These are phyloP conservation scores for Ptychoptera albimana DNA, from an alignment of 2,888 invertebrate genomes.

Conservation along the genomic window DNA sequence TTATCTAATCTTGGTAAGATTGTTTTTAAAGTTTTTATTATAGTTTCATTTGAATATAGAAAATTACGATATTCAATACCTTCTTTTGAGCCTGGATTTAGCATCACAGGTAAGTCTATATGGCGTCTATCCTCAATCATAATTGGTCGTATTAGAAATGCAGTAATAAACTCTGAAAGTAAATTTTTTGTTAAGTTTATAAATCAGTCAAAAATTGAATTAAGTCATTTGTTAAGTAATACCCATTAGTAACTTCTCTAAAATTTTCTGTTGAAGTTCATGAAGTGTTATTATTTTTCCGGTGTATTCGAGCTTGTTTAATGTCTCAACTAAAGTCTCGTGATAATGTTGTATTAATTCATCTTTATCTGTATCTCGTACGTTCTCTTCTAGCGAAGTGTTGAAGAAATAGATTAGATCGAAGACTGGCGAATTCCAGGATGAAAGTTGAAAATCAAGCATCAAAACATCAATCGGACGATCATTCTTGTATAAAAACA, in stretches of 20 bases:
- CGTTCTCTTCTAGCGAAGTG: conserved; percentile 21
- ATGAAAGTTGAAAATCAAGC: conserved; percentile 10
- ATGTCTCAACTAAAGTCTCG: conserved; percentile 16
- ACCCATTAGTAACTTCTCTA: conserved; percentile 16
- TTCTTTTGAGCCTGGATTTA: too few species aligned
- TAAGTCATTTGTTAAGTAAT: background rate
- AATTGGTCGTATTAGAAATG: conserved; percentile 23
- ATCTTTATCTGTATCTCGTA: conserved; percentile 21
- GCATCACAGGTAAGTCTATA: too few species aligned
- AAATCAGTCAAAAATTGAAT: background rate
- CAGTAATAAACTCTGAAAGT: conserved; percentile 20
- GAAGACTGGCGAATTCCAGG: conserved; percentile 8
- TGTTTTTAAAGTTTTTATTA: too few species aligned
- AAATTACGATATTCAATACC: too few species aligned
- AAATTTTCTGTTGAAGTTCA: conserved; percentile 19
- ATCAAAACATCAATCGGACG: conserved; percentile 4
- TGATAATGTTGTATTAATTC: conserved; percentile 24
- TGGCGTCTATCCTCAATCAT: conserved; percentile 14
- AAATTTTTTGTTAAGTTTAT: background rate
- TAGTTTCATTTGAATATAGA: too few species aligned
- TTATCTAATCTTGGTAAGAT: too few species aligned
- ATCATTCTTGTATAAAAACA: conserved; percentile 19
- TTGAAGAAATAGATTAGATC: conserved; percentile 17
- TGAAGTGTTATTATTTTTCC: conserved; percentile 21
- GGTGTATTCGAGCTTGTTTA: conserved; percentile 18